A percentile compares a stretch with the other conserved stretches of the same genome.
phyloP scores from a whole-genome alignment of 2,797 vertebrate species.

The Nasua narica region DNA sequence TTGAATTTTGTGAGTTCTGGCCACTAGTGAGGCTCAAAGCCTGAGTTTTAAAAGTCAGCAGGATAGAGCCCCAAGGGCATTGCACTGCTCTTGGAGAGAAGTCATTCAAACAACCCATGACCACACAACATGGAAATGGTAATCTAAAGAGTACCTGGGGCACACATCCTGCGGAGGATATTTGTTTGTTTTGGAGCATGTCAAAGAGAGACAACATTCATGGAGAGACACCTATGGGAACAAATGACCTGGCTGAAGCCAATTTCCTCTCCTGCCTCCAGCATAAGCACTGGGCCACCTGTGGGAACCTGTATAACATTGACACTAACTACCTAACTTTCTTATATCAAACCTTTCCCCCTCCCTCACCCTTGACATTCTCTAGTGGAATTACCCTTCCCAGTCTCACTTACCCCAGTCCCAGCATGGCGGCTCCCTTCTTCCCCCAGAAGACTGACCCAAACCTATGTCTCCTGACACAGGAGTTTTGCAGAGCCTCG shows the following conservation, averaged over 20 bases:
- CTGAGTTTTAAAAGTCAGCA: background rate
- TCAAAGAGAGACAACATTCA: background rate
- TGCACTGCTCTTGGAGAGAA: background rate
- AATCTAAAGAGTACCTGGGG: background rate
- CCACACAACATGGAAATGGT: background rate
- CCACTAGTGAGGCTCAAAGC: background rate
- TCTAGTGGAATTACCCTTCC: background rate
- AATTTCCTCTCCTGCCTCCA: background rate
- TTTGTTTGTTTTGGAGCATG: background rate
- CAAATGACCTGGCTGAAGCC: background rate
- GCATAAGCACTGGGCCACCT: background rate
- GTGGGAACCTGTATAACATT: background rate
- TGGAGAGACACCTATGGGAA: background rate
- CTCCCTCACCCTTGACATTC: background rate
- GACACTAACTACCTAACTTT: background rate
- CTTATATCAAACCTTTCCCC: background rate
- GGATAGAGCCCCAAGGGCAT: background rate
- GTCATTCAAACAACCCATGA: background rate
- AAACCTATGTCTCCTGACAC: background rate
- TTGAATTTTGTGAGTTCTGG: background rate
- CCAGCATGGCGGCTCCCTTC: background rate
- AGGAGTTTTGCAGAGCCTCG: background rate
- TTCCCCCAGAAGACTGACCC: background rate
- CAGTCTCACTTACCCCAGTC: background rate
- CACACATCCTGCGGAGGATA: background rate